A percentile compares a stretch with the other conserved stretches of the same genome.
Conservation (phyloP, 2,888 invertebrate genomes). For the Phaonia tiefii region DNA sequence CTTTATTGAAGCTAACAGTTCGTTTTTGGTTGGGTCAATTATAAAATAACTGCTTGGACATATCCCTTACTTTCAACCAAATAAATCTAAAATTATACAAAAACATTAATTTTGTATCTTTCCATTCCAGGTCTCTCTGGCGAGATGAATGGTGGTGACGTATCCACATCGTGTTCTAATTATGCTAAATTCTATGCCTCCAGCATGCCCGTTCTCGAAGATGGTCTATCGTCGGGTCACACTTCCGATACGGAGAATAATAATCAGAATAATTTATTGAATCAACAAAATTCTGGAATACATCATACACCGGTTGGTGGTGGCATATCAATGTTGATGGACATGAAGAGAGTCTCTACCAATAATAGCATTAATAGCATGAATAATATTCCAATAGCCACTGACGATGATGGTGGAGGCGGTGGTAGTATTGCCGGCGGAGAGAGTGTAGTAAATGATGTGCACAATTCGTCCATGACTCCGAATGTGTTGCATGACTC, state of each 20-base stretch:
- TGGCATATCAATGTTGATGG: slow-evolving; percentile 79
- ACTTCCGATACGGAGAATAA: slow-evolving; percentile 95
- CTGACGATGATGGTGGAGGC: slow-evolving; percentile 70
- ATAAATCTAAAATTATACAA: too few species aligned
- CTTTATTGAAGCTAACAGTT: too few species aligned
- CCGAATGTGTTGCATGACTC: slow-evolving; percentile 69
- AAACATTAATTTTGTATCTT: too few species aligned
- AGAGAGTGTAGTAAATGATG: slow-evolving; percentile 48
- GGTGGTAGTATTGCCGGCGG: slow-evolving; percentile 25
- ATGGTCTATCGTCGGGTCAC: slow-evolving; percentile 96
- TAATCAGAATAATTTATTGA: slow-evolving; percentile 81
- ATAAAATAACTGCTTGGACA: too few species aligned
- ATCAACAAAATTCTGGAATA: slow-evolving; percentile 69
- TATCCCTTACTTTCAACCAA: too few species aligned
- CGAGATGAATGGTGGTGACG: slow-evolving; percentile 82
- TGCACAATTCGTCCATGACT: slow-evolving; percentile 52
- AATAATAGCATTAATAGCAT: slow-evolving; percentile 77
- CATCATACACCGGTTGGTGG: slow-evolving; percentile 67
- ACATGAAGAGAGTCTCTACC: slow-evolving; percentile 77
- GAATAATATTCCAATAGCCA: slow-evolving; percentile 72
- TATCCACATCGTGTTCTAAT: slow-evolving; percentile 83
- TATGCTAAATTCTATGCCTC: slow-evolving; percentile 84
- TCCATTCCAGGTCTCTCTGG: slow-evolving; percentile 81
- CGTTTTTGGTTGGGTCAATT: too few species aligned
- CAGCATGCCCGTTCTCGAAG: slow-evolving; percentile 95